Evolutionary conservation across 2,888 invertebrate species (phyloP).

Genomic region (Xiphydria camelus): DNA sequence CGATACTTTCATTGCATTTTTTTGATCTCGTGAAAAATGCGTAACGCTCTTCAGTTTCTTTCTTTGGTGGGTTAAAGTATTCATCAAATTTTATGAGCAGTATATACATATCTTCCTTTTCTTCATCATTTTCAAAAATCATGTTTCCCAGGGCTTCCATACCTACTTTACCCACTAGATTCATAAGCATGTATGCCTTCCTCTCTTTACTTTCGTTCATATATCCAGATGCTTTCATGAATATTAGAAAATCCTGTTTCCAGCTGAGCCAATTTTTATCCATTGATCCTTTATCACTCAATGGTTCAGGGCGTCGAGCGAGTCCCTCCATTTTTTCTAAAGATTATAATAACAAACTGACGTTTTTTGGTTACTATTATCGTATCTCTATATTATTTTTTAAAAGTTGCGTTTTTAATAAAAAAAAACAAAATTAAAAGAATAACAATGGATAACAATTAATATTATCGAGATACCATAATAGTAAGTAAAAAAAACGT

Average conservation of each 20-base stretch:
- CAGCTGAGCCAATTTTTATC: conserved; percentile 29
- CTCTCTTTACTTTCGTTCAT: conserved; percentile 13
- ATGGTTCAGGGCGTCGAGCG: conserved; percentile 17
- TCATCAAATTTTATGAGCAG: conserved; percentile 27
- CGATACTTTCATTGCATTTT: conserved; percentile 14
- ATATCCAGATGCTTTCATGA: conserved; percentile 22
- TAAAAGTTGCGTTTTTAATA: too few species aligned
- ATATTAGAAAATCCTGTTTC: conserved; percentile 29
- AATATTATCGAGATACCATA: too few species aligned
- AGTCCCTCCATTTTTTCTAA: conserved; percentile 10
- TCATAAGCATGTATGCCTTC: conserved; percentile 24
- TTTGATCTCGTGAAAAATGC: conserved; percentile 24
- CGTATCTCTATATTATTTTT: too few species aligned
- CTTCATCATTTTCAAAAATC: conserved; percentile 7
- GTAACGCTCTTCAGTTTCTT: conserved; percentile 23
- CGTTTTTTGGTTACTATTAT: too few species aligned
- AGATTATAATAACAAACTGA: too few species aligned
- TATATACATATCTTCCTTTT: conserved; percentile 23
- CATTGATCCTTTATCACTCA: conserved; percentile 14
- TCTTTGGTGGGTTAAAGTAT: conserved; percentile 22
- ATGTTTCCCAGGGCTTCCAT: conserved; percentile 17
- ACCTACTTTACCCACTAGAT: conserved; percentile 29
- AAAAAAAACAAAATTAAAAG: too few species aligned
- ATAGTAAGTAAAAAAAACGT: too few species aligned
- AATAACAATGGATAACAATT: too few species aligned